Evolutionary conservation across 2,113 vertebrate genomes (phyloP).

Genomic region (Pycnonotus jocosus): DNA sequence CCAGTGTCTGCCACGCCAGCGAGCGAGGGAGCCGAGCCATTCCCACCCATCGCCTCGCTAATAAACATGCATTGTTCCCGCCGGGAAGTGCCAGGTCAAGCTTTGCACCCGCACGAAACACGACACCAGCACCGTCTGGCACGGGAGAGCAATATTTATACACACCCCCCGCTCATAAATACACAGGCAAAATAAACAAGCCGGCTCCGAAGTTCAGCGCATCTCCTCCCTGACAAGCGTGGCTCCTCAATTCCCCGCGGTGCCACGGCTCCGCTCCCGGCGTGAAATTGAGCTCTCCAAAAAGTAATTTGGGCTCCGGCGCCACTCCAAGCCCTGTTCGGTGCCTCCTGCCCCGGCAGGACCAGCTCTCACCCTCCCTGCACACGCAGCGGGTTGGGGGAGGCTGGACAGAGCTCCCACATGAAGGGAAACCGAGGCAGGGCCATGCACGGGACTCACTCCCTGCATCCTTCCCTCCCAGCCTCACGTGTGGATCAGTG

Average conservation of each 20-base stretch:
- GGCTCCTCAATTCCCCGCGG: constrained; percentile 47
- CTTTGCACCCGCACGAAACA: constrained; percentile 16
- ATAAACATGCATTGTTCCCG: constrained; percentile 62
- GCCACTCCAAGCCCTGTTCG: neutral
- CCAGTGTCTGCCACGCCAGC: neutral
- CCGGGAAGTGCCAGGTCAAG: constrained; percentile 48
- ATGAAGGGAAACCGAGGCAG: accelerated
- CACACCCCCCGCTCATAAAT: neutral
- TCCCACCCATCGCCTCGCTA: neutral
- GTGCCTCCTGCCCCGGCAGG: neutral
- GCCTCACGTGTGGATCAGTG: accelerated
- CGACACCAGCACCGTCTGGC: neutral
- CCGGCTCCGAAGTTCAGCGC: constrained; percentile 31
- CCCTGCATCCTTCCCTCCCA: neutral
- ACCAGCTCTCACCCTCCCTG: too few relatives aligned
- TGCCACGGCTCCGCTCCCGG: neutral
- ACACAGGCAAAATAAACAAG: neutral
- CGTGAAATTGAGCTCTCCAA: constrained; percentile 58
- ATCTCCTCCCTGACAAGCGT: constrained; percentile 68
- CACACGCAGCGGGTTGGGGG: accelerated
- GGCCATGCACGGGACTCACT: accelerated
- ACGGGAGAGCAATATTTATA: constrained; percentile 15
- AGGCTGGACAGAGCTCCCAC: accelerated
- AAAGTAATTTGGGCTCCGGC: constrained; percentile 39
- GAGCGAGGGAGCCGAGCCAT: neutral